Conservation (phyloP, 2,113 vertebrate species). For the Clarias batrachus region DNA sequence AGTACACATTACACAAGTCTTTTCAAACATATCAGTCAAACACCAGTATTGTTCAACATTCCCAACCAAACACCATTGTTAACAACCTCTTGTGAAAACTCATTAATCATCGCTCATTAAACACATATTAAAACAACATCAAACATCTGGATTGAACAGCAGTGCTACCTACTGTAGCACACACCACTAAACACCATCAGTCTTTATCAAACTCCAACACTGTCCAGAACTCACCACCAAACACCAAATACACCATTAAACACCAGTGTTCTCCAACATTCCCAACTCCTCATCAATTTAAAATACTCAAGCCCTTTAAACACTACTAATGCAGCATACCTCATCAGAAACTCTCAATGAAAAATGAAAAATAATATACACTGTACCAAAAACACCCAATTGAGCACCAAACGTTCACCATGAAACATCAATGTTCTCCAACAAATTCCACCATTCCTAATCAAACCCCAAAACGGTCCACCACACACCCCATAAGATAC, state of each 20-base stretch:
- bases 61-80: too few species aligned
- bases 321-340: neutral
- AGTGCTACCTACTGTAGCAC: neutral
- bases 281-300: neutral
- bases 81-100: too few species aligned
- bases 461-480: neutral
- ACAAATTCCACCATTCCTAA: neutral
- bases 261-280: neutral
- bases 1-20: too few species aligned
- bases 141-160: neutral
- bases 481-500: neutral
- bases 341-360: too few species aligned
- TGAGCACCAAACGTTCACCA: neutral
- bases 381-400: too few species aligned
- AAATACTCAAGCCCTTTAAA: neutral
- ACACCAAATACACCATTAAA: neutral
- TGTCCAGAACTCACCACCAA: neutral
- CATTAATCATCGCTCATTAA: too few species aligned
- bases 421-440: neutral
- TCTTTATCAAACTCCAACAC: constrained; percentile 8
- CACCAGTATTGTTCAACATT: neutral
- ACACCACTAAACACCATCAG: neutral
- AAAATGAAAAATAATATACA: too few species aligned
- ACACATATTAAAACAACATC: too few species aligned
- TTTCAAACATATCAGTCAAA: too few species aligned